These are phyloP conservation scores for Leucoma salicis DNA, from an alignment of 2,888 invertebrate genomes.

Conservation along the genomic window DNA sequence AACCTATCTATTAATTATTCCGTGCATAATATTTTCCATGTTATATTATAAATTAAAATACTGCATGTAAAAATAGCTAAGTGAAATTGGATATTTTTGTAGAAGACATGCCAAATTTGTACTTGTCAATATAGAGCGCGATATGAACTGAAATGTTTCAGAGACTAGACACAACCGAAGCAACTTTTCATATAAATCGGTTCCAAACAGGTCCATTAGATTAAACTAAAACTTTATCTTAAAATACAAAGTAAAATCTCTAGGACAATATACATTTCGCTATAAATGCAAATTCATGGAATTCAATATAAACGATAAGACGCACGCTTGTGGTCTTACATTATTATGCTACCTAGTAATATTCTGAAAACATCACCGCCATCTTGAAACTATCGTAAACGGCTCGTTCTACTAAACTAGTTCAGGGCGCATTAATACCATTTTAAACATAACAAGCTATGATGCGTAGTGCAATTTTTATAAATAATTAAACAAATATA, in stretches of 20 bases:
- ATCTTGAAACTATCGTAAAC: constrained; percentile 6
- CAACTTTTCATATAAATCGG: constrained; percentile 65
- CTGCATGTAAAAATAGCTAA: constrained; percentile 24
- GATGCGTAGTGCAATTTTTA: no score
- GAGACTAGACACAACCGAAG: constrained; percentile 71
- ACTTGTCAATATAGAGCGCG: constrained; percentile 70
- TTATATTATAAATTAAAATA: constrained; percentile 22
- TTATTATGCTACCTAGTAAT: constrained; percentile 72
- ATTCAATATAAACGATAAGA: constrained; percentile 77
- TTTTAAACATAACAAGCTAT: neutral
- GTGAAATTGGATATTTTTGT: constrained; percentile 43
- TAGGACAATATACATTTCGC: constrained; percentile 79
- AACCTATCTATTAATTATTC: no score
- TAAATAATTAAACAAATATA: no score
- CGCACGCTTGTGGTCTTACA: constrained; percentile 59
- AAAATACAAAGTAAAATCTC: constrained; percentile 79
- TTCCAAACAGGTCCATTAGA: constrained; percentile 53
- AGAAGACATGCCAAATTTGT: constrained; percentile 73
- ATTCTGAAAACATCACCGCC: constrained; percentile 49
- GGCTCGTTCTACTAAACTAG: constrained; percentile 27
- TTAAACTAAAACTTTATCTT: constrained; percentile 55
- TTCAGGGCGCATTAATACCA: constrained; percentile 17
- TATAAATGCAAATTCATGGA: constrained; percentile 83
- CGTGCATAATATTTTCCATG: no score
- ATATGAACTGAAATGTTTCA: constrained; percentile 54